Conservation (phyloP, 2,797 vertebrate genomes). For the Premnoplex brunnescens region DNA sequence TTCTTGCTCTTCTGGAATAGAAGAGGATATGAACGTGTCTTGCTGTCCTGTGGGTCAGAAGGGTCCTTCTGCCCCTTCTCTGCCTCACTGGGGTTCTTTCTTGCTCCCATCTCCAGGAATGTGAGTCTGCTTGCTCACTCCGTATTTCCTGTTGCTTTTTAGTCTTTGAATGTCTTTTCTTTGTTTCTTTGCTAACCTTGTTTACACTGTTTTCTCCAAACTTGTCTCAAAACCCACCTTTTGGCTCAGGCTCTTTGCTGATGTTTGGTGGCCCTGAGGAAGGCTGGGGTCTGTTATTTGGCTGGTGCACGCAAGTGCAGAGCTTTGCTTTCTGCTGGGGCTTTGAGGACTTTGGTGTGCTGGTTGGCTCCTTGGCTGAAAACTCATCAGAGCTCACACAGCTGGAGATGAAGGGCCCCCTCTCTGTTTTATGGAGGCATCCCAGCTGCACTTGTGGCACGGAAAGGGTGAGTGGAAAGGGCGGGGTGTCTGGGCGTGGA, state of each 20-base stretch:
- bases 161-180: neutral
- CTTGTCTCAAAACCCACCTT: neutral
- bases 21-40: neutral
- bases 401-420: neutral
- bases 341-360: neutral
- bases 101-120: neutral
- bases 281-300: neutral
- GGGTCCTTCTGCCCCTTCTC: neutral
- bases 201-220: neutral
- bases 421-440: neutral
- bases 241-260: neutral
- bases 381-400: neutral
- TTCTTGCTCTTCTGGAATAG: neutral
- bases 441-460: accelerated
- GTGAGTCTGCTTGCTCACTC: neutral
- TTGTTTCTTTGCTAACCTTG: neutral
- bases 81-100: neutral
- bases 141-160: neutral
- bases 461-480: neutral
- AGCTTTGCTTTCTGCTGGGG: neutral
- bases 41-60: neutral
- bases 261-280: neutral
- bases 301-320: neutral
- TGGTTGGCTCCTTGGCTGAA: neutral
- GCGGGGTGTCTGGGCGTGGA: accelerated